Percentiles rank a stretch among this genome's conserved stretches.
phyloP scores from a whole-genome alignment of 2,888 invertebrate genomes.

The Aphrophora alni region DNA sequence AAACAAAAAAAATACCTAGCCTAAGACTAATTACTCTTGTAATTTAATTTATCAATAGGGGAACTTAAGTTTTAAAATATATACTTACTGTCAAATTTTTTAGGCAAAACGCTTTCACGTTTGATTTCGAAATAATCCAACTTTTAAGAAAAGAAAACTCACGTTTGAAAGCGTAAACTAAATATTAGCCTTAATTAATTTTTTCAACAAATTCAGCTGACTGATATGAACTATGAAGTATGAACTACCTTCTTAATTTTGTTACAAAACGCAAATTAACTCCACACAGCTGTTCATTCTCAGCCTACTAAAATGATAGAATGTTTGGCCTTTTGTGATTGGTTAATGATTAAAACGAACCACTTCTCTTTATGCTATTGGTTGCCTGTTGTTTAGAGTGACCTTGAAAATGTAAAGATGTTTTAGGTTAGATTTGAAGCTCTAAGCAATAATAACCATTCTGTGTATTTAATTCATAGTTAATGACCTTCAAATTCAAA shows the following conservation, averaged over 20 bases:
- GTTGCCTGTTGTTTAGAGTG: neutral
- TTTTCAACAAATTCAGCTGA: neutral
- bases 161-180: neutral
- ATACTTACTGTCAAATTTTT: neutral
- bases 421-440: neutral
- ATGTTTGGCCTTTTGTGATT: constrained; percentile 31
- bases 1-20: too few relatives aligned
- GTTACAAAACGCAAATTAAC: neutral
- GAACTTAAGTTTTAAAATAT: neutral
- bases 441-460: neutral
- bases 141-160: neutral
- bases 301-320: neutral
- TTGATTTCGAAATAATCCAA: neutral
- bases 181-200: neutral
- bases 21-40: neutral
- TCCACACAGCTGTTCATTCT: neutral
- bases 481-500: neutral
- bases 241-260: neutral
- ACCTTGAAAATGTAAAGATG: neutral
- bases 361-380: constrained; percentile 30
- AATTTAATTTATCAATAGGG: neutral
- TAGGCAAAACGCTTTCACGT: neutral
- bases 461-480: neutral
- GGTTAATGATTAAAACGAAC: constrained; percentile 4
- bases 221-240: neutral